A percentile compares a stretch with the other conserved stretches of the same genome.
phyloP scores from a whole-genome alignment of 2,888 invertebrate genomes.

The Drosophila anomelani region DNA sequence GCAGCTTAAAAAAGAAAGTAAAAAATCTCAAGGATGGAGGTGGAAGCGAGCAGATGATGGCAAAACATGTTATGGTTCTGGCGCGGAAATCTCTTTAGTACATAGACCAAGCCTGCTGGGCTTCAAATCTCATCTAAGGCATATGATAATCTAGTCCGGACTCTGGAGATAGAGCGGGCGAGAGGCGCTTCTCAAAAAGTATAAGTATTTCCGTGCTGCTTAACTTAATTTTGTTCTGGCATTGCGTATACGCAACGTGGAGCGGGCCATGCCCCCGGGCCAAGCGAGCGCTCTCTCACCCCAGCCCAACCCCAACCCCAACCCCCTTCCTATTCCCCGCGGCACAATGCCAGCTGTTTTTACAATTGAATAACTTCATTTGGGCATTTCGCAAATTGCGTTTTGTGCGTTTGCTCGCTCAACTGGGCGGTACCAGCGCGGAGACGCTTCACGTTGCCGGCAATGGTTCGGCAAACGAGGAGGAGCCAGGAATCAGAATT shows the following conservation, averaged over 20 bases:
- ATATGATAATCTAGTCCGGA: slow-evolving; percentile 36
- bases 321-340: slow-evolving; percentile 46
- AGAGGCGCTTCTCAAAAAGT: slow-evolving; percentile 29
- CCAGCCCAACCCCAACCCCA: slow-evolving; percentile 1
- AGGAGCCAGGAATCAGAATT: neutral
- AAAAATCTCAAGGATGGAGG: slow-evolving; percentile 7
- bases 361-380: slow-evolving; percentile 78
- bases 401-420: slow-evolving; percentile 50
- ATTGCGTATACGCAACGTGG: slow-evolving; percentile 66
- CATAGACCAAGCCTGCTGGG: slow-evolving; percentile 43
- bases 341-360: slow-evolving; percentile 77
- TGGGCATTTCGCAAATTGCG: slow-evolving; percentile 68
- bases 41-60: slow-evolving; percentile 4
- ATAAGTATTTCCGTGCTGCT: slow-evolving; percentile 49
- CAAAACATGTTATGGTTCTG: slow-evolving; percentile 57
- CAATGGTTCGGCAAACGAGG: slow-evolving; percentile 42
- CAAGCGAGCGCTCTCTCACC: slow-evolving; percentile 4
- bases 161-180: neutral
- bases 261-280: slow-evolving; percentile 14
- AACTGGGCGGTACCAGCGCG: slow-evolving; percentile 20
- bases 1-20: slow-evolving; percentile 32
- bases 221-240: slow-evolving; percentile 46
- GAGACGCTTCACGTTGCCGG: slow-evolving; percentile 17
- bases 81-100: slow-evolving; percentile 39
- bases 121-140: slow-evolving; percentile 32